Percentiles rank a stretch among this genome's conserved stretches.
phyloP scores from a whole-genome alignment of 2,888 invertebrate genomes.

The Catocala fraxini region DNA sequence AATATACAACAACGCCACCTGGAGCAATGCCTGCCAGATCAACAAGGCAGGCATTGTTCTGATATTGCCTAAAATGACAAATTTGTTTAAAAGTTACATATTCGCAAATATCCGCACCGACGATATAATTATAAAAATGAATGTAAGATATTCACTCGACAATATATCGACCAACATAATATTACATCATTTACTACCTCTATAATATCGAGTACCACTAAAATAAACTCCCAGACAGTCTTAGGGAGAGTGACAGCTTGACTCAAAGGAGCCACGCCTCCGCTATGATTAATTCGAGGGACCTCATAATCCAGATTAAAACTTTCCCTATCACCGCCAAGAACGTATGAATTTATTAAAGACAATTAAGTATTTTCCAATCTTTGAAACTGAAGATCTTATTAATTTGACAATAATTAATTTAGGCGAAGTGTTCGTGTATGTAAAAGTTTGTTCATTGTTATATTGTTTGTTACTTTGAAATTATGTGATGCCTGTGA shows the following conservation, averaged over 20 bases:
- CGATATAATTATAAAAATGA: too few relatives aligned
- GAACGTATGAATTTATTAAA: conserved; percentile 73
- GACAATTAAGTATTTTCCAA: conserved; percentile 59
- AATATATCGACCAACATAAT: too few relatives aligned
- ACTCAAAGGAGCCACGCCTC: conserved; percentile 48
- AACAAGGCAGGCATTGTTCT: too few relatives aligned
- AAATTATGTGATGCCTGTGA: too few relatives aligned
- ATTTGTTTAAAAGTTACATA: too few relatives aligned
- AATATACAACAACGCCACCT: too few relatives aligned
- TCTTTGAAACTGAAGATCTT: conserved; percentile 61
- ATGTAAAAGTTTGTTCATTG: too few relatives aligned
- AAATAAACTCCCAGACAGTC: conserved; percentile 35
- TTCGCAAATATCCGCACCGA: too few relatives aligned
- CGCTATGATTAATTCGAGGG: conserved; percentile 66
- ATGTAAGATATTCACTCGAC: too few relatives aligned
- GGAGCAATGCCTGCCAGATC: too few relatives aligned
- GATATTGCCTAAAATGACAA: too few relatives aligned
- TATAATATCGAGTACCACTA: conserved; percentile 27
- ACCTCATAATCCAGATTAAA: conserved; percentile 69
- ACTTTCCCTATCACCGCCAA: conserved; percentile 63
- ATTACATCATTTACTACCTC: not conserved
- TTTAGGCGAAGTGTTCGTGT: conserved; percentile 6
- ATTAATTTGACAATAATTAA: conserved; percentile 46
- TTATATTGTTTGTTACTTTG: too few relatives aligned
- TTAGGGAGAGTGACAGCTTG: conserved; percentile 51